Conservation (phyloP, 2,888 invertebrate genomes). For the Drosophila fungiperda region DNA sequence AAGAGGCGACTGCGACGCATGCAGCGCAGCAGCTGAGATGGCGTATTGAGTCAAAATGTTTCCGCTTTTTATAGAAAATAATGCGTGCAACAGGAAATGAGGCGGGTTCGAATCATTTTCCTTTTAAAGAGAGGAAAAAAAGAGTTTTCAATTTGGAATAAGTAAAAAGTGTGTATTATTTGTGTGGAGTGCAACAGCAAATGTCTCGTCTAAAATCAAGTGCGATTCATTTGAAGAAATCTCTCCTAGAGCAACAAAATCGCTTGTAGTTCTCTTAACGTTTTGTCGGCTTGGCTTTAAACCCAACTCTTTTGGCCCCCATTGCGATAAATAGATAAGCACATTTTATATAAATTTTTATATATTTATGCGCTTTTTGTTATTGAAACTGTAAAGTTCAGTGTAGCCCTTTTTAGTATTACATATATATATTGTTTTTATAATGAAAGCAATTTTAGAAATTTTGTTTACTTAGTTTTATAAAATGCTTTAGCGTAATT, state of each 20-base stretch:
- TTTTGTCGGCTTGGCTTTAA: slow-evolving; percentile 15
- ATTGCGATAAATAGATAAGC: slow-evolving; percentile 36
- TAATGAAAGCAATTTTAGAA: neutral
- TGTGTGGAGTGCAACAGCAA: slow-evolving; percentile 73
- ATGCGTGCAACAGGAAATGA: neutral
- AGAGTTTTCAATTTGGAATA: neutral
- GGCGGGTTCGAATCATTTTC: neutral
- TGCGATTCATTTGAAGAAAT: slow-evolving; percentile 74
- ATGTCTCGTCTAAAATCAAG: slow-evolving; percentile 44
- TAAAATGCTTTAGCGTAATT: neutral
- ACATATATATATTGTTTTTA: neutral
- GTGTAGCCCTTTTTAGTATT: neutral
- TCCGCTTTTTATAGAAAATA: neutral
- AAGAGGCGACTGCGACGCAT: neutral
- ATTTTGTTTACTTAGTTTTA: neutral
- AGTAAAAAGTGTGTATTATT: neutral
- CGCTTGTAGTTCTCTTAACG: slow-evolving; percentile 46
- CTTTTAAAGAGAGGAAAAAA: neutral
- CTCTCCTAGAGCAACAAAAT: slow-evolving; percentile 64
- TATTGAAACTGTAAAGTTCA: neutral
- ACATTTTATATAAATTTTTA: slow-evolving; percentile 16
- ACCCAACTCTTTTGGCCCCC: neutral
- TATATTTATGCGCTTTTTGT: neutral
- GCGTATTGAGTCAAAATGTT: slow-evolving; percentile 4
- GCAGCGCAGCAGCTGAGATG: slow-evolving; percentile 1